Base-by-base conservation (phyloP, 1,140 invertebrate species). In the Atta cephalotes region DNA sequence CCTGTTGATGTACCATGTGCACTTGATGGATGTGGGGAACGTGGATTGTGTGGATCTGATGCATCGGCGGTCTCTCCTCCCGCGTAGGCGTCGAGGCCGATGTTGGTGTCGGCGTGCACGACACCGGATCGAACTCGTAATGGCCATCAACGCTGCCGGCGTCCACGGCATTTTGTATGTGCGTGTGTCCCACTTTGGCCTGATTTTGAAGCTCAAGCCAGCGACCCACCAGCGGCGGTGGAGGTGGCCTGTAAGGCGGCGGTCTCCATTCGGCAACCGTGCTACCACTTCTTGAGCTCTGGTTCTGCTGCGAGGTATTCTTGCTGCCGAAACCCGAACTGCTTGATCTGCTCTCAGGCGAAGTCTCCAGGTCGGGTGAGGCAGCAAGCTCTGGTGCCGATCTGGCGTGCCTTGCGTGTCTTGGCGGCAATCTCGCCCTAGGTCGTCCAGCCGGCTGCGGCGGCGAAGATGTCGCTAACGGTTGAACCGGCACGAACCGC, bases 61-160 rank as follows among this genome's bases (percentile, higher is more conserved):
- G 94, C 5, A 93, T 93, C 0, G 94, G 94, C 6, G 94, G 95
- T 14, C 96, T 94, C 51, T 96, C 95, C 85, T 96, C 96, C 70
- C 97, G 95, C 9, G 96, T 96, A 3, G 96, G 96, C 58, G 97
- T 96, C 2, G 96, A 95, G 53, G 96, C 96, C 3, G 97, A 97
- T 0, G 96, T 96, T 0, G 97, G 97, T n/a, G 98, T 97, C 12
- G 97, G 97, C 28, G 97, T 97, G 56, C 96, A 96, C 10, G 96
- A 96, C 0, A 96, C 96, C 18, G 97, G 97, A 94, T 99, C 98
- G 95, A 99, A 99, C 95, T 99, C 98, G 95, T 99, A 99, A 94
- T 99, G 98, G 66, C 98, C 98, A 94, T 99, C 98, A 60, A 98
- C 98, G 91, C 98, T 98, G 85, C 97, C 97, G 77, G 97, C 97